Percentiles rank a stretch among this genome's conserved stretches.
phyloP scores from a whole-genome alignment of 2,797 vertebrate species.

The Premnoplex brunnescens region DNA sequence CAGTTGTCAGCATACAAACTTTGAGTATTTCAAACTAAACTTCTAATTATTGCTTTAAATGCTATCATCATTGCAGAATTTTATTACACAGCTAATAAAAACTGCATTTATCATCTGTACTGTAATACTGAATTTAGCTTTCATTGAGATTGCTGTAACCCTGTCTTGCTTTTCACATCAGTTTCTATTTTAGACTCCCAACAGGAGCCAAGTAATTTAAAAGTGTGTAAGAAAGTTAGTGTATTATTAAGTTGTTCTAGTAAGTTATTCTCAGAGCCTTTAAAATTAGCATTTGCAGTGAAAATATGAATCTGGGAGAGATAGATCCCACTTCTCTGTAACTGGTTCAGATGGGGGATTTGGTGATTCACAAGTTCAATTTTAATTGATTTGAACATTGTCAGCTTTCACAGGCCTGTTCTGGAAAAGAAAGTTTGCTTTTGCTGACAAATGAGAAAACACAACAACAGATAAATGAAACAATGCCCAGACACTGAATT shows the following conservation, averaged over 20 bases:
- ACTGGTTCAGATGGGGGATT: background rate
- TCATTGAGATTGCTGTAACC: background rate
- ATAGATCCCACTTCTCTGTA: background rate
- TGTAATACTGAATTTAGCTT: background rate
- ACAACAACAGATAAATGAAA: background rate
- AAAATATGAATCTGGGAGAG: background rate
- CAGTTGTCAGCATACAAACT: background rate
- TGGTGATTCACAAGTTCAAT: background rate
- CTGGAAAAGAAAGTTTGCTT: slow-evolving; percentile 17
- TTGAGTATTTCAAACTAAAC: background rate
- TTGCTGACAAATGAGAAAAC: slow-evolving; percentile 6
- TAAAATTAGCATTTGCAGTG: background rate
- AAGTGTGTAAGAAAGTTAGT: background rate
- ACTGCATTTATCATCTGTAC: background rate
- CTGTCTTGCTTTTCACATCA: background rate
- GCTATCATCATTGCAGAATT: background rate
- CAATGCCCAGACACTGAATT: background rate
- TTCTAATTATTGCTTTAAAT: background rate
- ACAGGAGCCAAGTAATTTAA: background rate
- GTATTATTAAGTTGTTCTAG: background rate
- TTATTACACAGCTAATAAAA: background rate
- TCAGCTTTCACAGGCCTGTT: background rate
- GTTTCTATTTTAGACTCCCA: slow-evolving; percentile 10
- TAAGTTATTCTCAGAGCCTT: background rate
- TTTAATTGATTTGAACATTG: slow-evolving; percentile 22